phyloP scores from a whole-genome alignment of 2,888 invertebrate genomes.

The Eristalis arbustorum region DNA sequence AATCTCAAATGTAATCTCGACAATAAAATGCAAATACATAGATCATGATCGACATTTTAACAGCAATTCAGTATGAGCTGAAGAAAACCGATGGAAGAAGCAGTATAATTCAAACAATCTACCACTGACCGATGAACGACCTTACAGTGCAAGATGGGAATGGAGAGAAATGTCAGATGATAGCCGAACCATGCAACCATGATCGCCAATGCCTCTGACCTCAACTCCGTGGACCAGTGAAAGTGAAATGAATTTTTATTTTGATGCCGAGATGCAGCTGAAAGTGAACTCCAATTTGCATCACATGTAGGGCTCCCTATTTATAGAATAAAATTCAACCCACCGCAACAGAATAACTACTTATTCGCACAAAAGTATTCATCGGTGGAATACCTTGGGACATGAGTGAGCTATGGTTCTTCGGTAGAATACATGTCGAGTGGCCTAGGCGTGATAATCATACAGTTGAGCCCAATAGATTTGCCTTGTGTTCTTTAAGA shows the following conservation, averaged over 20 bases:
- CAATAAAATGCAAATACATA: slow-evolving; percentile 59
- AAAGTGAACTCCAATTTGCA: slow-evolving; percentile 40
- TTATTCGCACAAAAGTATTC: slow-evolving; percentile 95
- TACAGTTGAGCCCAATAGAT: slow-evolving; percentile 90
- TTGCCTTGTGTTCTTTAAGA: slow-evolving; percentile 96
- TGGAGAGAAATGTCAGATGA: slow-evolving; percentile 24
- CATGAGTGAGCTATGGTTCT: slow-evolving; percentile 93
- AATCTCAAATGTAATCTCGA: slow-evolving; percentile 60
- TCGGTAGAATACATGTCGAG: slow-evolving; percentile 94
- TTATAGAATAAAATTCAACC: slow-evolving; percentile 93
- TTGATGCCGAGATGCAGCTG: slow-evolving; percentile 54
- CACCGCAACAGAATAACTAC: slow-evolving; percentile 87
- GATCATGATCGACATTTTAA: slow-evolving; percentile 66
- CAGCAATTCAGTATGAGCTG: slow-evolving; percentile 53
- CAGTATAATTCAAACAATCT: slow-evolving; percentile 26
- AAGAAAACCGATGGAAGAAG: slow-evolving; percentile 43
- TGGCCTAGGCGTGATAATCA: slow-evolving; percentile 96
- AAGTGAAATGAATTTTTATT: slow-evolving; percentile 33
- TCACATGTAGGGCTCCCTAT: slow-evolving; percentile 86
- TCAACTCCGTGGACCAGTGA: slow-evolving; percentile 13
- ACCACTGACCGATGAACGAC: slow-evolving; percentile 16
- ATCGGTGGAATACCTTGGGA: slow-evolving; percentile 99
- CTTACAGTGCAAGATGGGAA: slow-evolving; percentile 24
- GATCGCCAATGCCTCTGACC: slow-evolving; percentile 22
- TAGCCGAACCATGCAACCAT: slow-evolving; percentile 50